Evolutionary conservation across 2,888 invertebrate genomes (phyloP).

Genomic region (Zaprionus lineosus): DNA sequence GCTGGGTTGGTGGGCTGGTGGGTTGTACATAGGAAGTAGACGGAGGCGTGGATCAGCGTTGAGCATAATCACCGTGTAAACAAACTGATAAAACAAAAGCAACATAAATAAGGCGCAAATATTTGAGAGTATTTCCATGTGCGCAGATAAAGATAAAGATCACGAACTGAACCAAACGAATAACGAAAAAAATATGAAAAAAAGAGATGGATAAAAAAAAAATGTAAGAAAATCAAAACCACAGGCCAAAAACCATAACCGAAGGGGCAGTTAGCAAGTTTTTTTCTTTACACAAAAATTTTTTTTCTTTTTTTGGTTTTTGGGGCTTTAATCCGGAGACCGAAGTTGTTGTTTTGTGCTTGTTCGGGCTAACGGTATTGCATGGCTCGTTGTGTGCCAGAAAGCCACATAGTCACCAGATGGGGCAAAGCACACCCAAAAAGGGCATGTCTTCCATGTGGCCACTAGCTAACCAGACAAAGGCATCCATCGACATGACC

Average conservation of each 20-base stretch:
- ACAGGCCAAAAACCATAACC: conserved; percentile 20
- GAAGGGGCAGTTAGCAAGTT: conserved; percentile 41
- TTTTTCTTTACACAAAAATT: conserved; percentile 15
- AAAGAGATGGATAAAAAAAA: not conserved
- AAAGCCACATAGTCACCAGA: conserved; percentile 43
- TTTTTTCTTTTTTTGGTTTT: not conserved
- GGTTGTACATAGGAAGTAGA: too few relatives aligned
- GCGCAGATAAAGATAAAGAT: conserved; percentile 67
- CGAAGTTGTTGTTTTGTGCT: too few relatives aligned
- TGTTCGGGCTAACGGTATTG: conserved; percentile 67
- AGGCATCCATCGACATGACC: conserved; percentile 50
- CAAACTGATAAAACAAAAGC: conserved; percentile 74
- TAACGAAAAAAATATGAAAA: not conserved
- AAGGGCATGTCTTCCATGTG: conserved; percentile 67
- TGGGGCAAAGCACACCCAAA: conserved; percentile 57
- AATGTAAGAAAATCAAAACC: conserved; percentile 12
- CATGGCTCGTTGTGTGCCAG: conserved; percentile 47
- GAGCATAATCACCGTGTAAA: conserved; percentile 68
- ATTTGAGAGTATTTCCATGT: conserved; percentile 60
- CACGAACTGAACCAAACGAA: conserved; percentile 38
- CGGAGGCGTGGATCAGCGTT: not conserved
- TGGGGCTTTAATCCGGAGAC: conserved; percentile 22
- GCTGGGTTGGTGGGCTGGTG: too few relatives aligned
- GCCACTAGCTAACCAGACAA: conserved; percentile 41
- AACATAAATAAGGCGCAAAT: conserved; percentile 69